Evolutionary conservation across 2,797 vertebrate genomes (phyloP), one percentile per base, ranked within the genome.

Genomic region (Periparus ater): DNA sequence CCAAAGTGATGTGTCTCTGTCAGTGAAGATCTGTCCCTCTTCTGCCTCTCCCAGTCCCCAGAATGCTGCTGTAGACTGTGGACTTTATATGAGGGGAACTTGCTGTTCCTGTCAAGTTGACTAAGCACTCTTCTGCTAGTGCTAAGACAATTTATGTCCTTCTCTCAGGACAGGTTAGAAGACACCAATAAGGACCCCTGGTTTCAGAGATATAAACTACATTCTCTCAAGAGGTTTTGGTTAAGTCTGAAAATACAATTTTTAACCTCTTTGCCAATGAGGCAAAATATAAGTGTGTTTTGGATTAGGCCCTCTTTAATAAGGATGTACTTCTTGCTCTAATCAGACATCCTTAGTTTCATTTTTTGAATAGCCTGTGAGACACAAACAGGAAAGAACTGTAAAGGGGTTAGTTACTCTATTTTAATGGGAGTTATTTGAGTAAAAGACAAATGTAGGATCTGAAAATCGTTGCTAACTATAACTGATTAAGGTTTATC

Each of bases 311-410:
- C 15, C n/a, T 11, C n/a, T 67, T 61, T 89, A 89, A 86, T 51
- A 57, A 91, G 38, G 61, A 58, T 57, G 25, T 63, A 61, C 42
- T 73, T 77, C 77, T 89, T 80, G 51, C 18, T 89, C 61, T 71
- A 57, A 80, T 83, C 79, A 76, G 84, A 67, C 26, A 71, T 53
- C 14, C 78, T 83, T 30, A 67, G 51, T 68, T 92, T 85, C 91
- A 40, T 42, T 30, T 88, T 88, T 89, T 81, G 68, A 84, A 95
- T 65, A 83, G 65, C 25, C 57, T 85, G 42, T 87, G 83, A 83
- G 60, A 62, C 61, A 85, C 65, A 94, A 83, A 79, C 62, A 91
- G 11, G 45, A 74, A 88, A 91, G 68, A 87, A 20, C 25, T 65
- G 50, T 38, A 47, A 54, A 89, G 65, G 57, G 42, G 27, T 96